Percentiles rank a stretch among this genome's conserved stretches.
These are phyloP conservation scores for Bombus impatiens DNA, from an alignment of 1,140 invertebrate species.

Conservation along the genomic window DNA sequence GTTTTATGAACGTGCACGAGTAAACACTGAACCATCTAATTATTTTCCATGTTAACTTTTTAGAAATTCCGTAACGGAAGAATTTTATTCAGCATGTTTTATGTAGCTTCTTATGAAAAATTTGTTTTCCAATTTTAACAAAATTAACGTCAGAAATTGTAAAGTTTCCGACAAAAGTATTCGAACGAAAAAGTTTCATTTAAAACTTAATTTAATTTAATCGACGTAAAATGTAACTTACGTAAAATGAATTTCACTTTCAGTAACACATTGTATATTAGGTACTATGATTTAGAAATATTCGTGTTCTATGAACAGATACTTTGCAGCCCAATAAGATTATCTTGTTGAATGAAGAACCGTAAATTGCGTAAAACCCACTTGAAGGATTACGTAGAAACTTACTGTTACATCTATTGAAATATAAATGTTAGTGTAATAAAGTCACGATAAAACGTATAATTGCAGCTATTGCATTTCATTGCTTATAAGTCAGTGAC, in stretches of 20 bases:
- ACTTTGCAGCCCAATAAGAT: not conserved
- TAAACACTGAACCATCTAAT: too few species aligned
- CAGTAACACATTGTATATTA: not conserved
- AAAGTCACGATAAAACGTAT: constrained; percentile 5
- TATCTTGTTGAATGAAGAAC: not conserved
- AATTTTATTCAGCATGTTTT: too few species aligned
- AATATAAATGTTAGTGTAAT: constrained; percentile 31
- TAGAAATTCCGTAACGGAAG: too few species aligned
- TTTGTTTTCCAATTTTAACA: too few species aligned
- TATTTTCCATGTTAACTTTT: too few species aligned
- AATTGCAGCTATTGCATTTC: not conserved
- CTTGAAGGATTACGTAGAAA: not conserved
- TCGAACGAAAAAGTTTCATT: too few species aligned
- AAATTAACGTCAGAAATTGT: too few species aligned
- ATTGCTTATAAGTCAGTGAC: constrained; percentile 10
- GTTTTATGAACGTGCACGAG: too few species aligned
- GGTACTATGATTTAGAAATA: not conserved
- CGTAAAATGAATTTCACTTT: not conserved
- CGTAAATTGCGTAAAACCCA: not conserved
- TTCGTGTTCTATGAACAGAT: not conserved
- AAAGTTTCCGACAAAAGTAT: too few species aligned
- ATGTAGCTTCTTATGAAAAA: too few species aligned
- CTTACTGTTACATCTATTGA: not conserved
- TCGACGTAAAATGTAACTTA: too few species aligned
- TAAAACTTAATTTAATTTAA: too few species aligned